Conservation (phyloP, 2,888 invertebrate species). For the Ceramica pisi region DNA sequence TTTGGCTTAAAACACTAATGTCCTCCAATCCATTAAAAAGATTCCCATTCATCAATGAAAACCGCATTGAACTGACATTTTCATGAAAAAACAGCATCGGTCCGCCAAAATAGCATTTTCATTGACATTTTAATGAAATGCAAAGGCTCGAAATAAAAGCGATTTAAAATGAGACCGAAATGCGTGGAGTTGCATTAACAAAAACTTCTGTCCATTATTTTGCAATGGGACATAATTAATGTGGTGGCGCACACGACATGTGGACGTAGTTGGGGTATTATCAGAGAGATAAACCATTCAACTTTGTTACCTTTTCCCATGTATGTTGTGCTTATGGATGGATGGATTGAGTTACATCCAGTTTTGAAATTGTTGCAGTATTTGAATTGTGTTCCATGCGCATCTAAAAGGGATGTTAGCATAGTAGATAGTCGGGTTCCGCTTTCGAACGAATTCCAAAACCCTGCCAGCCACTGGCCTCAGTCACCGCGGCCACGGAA, state of each 20-base stretch:
- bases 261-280: slow-evolving; percentile 10
- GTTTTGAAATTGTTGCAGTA: too few species aligned
- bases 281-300: slow-evolving; percentile 15
- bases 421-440: too few species aligned
- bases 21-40: slow-evolving; percentile 21
- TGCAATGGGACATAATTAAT: slow-evolving; percentile 45
- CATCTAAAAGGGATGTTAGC: too few species aligned
- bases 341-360: too few species aligned
- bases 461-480: too few species aligned
- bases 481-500: too few species aligned
- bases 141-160: slow-evolving; percentile 28
- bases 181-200: slow-evolving; percentile 33
- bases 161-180: slow-evolving; percentile 44
- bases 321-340: too few species aligned
- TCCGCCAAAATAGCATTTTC: slow-evolving; percentile 33
- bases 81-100: slow-evolving; percentile 24
- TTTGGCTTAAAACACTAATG: background rate
- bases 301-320: too few species aligned
- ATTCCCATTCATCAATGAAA: slow-evolving; percentile 33
- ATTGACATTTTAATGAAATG: slow-evolving; percentile 46
- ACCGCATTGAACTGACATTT: slow-evolving; percentile 25
- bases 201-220: slow-evolving; percentile 53
- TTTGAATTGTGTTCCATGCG: too few species aligned
- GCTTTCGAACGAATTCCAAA: too few species aligned
- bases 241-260: slow-evolving; percentile 28